Conservation (phyloP, 2,113 vertebrate species). For the Eulacestoma nigropectus region DNA sequence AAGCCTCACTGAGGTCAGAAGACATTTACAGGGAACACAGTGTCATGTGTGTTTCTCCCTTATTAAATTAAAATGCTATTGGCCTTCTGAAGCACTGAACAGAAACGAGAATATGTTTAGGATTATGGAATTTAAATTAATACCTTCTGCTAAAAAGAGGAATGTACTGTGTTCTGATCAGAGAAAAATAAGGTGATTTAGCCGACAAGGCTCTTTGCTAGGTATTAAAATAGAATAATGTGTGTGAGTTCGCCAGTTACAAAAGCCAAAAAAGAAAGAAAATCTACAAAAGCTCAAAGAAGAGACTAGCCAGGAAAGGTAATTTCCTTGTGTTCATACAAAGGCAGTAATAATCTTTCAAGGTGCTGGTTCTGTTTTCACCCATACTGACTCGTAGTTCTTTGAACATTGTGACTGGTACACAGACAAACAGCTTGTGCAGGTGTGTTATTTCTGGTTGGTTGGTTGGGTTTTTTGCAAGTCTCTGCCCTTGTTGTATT, state of each 20-base stretch:
- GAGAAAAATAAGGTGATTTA: conserved; percentile 61
- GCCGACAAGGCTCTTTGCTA: conserved; percentile 46
- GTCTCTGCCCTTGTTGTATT: neutral
- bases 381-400: neutral
- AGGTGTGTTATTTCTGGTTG: neutral
- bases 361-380: neutral
- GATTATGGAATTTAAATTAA: conserved; percentile 68
- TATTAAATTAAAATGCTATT: conserved; percentile 61
- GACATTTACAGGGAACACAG: conserved; percentile 17
- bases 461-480: neutral
- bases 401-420: neutral
- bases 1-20: conserved; percentile 1
- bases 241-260: conserved; percentile 24
- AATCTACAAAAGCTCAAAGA: neutral
- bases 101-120: conserved; percentile 52
- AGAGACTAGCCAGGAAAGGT: neutral
- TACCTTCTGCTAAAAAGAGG: conserved; percentile 55
- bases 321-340: neutral
- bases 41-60: conserved; percentile 18
- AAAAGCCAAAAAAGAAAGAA: conserved; percentile 15
- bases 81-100: conserved; percentile 51
- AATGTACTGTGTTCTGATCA: conserved; percentile 27
- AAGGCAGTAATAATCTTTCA: neutral
- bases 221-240: conserved; percentile 52
- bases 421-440: neutral